Evolutionary conservation across 2,888 invertebrate genomes (phyloP).

Genomic region (Sepiola atlantica): DNA sequence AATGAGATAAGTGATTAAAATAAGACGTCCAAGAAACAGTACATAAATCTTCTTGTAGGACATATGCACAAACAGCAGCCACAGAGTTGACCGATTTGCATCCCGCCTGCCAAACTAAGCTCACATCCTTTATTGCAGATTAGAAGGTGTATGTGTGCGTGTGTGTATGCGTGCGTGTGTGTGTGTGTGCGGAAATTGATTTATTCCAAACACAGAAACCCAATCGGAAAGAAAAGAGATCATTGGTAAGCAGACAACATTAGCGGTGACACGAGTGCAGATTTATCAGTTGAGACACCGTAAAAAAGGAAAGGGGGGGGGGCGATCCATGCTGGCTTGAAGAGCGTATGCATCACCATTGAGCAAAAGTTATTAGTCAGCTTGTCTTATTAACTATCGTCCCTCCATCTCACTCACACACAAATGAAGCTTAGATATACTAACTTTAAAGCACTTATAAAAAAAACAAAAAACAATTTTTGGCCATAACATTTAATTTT

Average conservation of each 20-base stretch:
- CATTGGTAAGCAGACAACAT: background rate
- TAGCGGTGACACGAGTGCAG: background rate
- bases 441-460: no score
- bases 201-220: constrained; percentile 35
- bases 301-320: no score
- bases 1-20: no score
- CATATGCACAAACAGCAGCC: background rate
- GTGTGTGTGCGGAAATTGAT: background rate
- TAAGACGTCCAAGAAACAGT: no score
- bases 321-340: no score
- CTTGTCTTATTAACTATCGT: background rate
- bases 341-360: background rate
- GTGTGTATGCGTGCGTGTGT: no score
- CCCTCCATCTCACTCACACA: no score
- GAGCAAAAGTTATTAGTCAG: background rate
- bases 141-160: no score
- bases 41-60: background rate
- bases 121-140: background rate
- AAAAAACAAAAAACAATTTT: no score
- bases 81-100: background rate
- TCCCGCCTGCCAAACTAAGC: background rate
- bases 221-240: background rate
- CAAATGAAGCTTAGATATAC: no score
- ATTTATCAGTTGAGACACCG: no score
- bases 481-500: no score